Percentiles rank a stretch among this genome's conserved stretches.
Evolutionary conservation across 2,113 vertebrate species (phyloP).

Genomic region (Polypterus senegalus): DNA sequence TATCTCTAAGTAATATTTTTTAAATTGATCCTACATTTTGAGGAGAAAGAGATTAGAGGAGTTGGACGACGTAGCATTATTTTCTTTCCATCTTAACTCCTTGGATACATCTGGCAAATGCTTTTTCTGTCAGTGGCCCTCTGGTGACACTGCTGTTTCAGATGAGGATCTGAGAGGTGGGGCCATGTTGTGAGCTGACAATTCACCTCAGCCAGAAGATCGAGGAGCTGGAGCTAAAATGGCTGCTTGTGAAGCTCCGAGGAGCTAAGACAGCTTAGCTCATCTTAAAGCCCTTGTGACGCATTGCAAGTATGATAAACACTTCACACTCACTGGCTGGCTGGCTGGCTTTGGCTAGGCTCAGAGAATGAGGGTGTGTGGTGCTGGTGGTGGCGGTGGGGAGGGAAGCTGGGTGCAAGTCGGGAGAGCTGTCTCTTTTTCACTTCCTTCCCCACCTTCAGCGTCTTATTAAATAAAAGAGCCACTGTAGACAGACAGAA

Average conservation of each 20-base stretch:
- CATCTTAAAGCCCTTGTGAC: conserved; percentile 76
- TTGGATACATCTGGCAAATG: conserved; percentile 54
- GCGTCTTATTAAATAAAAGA: conserved; percentile 21
- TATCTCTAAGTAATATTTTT: background rate
- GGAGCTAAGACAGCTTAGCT: conserved; percentile 79
- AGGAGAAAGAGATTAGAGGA: too few species aligned
- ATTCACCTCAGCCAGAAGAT: conserved; percentile 53
- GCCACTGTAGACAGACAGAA: conserved; percentile 45
- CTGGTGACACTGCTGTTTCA: conserved; percentile 46
- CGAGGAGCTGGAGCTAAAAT: conserved; percentile 79
- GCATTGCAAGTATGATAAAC: conserved; percentile 81
- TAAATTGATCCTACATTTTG: too few species aligned
- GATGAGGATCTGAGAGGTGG: conserved; percentile 69
- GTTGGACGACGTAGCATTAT: too few species aligned
- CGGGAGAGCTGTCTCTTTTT: conserved; percentile 19
- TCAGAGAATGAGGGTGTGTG: conserved; percentile 55
- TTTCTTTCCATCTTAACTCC: background rate
- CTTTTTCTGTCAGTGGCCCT: conserved; percentile 58
- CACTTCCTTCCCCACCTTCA: conserved; percentile 20
- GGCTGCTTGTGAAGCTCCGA: conserved; percentile 83
- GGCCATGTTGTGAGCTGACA: conserved; percentile 82
- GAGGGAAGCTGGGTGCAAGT: conserved; percentile 50
- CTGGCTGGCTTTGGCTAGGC: conserved; percentile 56
- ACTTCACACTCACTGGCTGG: conserved; percentile 62
- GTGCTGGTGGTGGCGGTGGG: background rate